Conservation (phyloP, 2,888 invertebrate genomes). For the Ornithoptera priamus region DNA sequence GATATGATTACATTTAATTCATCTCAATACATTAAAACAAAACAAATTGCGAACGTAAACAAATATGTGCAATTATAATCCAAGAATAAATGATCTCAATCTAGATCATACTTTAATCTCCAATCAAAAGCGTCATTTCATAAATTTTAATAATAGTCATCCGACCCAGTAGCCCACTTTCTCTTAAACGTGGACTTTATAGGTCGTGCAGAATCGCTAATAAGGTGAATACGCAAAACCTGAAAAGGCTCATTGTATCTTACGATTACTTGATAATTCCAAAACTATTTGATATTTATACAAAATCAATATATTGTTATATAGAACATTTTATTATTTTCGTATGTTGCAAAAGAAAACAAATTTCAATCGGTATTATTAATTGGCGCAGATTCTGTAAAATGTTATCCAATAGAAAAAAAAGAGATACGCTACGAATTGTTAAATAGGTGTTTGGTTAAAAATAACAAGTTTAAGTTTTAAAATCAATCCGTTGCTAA, state of each 20-base stretch:
- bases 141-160: constrained; percentile 28
- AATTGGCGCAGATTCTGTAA: no score
- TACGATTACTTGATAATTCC: neutral
- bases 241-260: constrained; percentile 1
- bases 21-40: no score
- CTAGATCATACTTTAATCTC: constrained; percentile 19
- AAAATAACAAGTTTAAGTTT: neutral
- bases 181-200: constrained; percentile 26
- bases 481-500: neutral
- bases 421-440: no score
- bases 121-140: constrained; percentile 23
- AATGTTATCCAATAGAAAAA: no score
- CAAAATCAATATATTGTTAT: no score
- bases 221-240: constrained; percentile 17
- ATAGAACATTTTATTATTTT: no score
- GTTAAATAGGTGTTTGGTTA: no score
- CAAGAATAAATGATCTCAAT: constrained; percentile 6
- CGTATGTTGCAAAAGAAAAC: no score
- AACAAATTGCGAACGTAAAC: neutral
- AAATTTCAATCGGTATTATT: no score
- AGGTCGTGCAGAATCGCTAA: constrained; percentile 25
- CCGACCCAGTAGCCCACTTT: constrained; percentile 26
- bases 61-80: constrained; percentile 7
- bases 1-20: no score
- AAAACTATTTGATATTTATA: no score